These are phyloP conservation scores for Siderastrea radians DNA, from an alignment of 92 coral and sea anemone species.

Conservation along the genomic window DNA sequence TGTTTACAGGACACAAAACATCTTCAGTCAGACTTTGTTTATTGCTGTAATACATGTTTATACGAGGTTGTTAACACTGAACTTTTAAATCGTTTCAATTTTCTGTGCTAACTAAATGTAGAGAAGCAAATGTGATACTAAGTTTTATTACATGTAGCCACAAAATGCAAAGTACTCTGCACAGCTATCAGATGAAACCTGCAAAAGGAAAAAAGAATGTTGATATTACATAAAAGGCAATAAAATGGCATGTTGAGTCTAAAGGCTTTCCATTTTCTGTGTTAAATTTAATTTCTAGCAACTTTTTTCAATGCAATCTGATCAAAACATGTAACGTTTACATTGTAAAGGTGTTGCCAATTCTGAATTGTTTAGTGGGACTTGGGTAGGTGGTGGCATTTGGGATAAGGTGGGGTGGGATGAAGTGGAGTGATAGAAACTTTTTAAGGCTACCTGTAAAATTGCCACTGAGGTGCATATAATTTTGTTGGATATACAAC, in stretches of 20 bases:
- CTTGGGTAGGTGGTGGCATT: neutral
- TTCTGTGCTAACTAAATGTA: neutral
- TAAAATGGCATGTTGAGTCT: neutral
- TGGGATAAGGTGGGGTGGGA: neutral
- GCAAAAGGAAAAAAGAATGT: slow-evolving; percentile 4
- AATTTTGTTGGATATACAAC: slow-evolving; percentile 10
- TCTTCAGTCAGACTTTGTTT: slow-evolving; percentile 5
- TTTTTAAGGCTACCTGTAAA: neutral
- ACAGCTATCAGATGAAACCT: slow-evolving; percentile 48
- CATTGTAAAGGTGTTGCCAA: neutral
- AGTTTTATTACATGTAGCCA: slow-evolving; percentile 16
- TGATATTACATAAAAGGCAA: neutral
- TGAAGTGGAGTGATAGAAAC: slow-evolving; percentile 4
- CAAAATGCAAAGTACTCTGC: slow-evolving; percentile 19
- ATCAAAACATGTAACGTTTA: neutral
- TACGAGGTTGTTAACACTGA: neutral
- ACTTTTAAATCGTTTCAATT: neutral
- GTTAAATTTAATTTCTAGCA: neutral
- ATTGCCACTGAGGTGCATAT: slow-evolving; percentile 20
- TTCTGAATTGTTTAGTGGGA: neutral
- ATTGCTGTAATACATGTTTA: neutral
- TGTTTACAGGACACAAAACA: neutral
- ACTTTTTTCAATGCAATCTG: neutral
- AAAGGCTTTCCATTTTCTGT: neutral
- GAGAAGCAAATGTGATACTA: neutral